Percentiles rank a stretch among this genome's conserved stretches.
These are phyloP conservation scores for Ophion costatus DNA, from an alignment of 2,888 invertebrate species.

Conservation along the genomic window DNA sequence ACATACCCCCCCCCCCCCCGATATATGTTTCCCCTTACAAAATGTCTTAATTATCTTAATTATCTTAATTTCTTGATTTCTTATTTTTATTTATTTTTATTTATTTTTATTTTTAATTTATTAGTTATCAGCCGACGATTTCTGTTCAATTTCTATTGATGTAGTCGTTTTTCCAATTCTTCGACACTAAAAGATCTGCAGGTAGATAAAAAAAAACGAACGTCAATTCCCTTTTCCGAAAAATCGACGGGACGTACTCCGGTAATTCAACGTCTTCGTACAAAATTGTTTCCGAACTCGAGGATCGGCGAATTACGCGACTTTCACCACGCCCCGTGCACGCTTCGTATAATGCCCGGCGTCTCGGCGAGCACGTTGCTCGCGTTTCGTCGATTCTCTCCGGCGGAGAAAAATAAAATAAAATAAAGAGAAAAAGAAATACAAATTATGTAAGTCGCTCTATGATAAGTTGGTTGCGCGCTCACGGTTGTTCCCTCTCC, in stretches of 20 bases:
- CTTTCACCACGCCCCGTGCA: constrained; percentile 55
- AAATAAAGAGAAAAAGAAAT: constrained; percentile 26
- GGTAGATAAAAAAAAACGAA: background rate
- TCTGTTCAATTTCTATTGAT: background rate
- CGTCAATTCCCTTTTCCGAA: background rate
- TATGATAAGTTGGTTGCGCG: constrained; percentile 50
- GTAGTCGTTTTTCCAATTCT: background rate
- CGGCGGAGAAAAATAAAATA: constrained; percentile 16
- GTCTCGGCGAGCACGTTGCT: constrained; percentile 18
- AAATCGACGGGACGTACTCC: background rate
- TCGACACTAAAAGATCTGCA: background rate
- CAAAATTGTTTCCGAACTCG: constrained; percentile 36
- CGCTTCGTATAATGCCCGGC: constrained; percentile 27
- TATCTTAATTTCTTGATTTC: no score
- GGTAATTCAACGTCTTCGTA: constrained; percentile 3
- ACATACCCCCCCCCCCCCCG: no score
- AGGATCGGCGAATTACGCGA: constrained; percentile 38
- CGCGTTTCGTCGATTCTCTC: constrained; percentile 56
- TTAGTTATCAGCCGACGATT: background rate
- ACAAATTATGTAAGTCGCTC: constrained; percentile 55
- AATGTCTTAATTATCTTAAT: no score
- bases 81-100: no score
- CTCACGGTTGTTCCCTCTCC: constrained; percentile 24
- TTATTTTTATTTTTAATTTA: no score
- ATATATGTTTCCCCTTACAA: no score